These are phyloP conservation scores for Phrynosoma blainvillii DNA, from an alignment of 2,113 vertebrate species.

Conservation along the genomic window DNA sequence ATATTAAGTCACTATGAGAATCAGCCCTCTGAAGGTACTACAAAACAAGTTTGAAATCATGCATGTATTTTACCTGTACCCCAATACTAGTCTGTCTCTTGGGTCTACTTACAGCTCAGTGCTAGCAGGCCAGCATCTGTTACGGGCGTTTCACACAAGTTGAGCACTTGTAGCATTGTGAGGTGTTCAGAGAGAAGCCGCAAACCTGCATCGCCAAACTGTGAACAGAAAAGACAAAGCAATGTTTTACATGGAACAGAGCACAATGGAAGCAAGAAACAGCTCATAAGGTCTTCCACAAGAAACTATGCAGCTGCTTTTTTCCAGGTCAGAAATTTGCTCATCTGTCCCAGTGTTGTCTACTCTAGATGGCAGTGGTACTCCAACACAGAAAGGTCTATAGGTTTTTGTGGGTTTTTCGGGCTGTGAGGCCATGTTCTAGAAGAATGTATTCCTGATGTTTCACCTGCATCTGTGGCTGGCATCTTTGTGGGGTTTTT, in stretches of 20 bases:
- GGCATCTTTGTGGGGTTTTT: too few relatives aligned
- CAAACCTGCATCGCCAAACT: slow-evolving; percentile 96
- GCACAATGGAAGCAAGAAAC: accelerated
- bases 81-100: too few relatives aligned
- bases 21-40: background rate
- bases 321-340: background rate
- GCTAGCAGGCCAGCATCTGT: slow-evolving; percentile 95
- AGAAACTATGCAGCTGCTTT: background rate
- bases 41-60: background rate
- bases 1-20: background rate
- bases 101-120: slow-evolving; percentile 90
- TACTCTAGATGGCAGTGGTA: background rate
- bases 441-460: too few relatives aligned
- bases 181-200: slow-evolving; percentile 96
- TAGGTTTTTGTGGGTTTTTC: too few relatives aligned
- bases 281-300: background rate
- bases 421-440: too few relatives aligned
- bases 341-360: background rate
- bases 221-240: background rate
- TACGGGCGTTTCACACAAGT: slow-evolving; percentile 97
- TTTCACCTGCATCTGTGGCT: too few relatives aligned
- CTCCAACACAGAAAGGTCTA: background rate
- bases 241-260: accelerated
- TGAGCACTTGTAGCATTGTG: slow-evolving; percentile 97
- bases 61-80: too few relatives aligned